Evolutionary conservation across 23 tunicate genomes (phyloP), one percentile per base, ranked within the genome.

Genomic region (Corella eumyota): DNA sequence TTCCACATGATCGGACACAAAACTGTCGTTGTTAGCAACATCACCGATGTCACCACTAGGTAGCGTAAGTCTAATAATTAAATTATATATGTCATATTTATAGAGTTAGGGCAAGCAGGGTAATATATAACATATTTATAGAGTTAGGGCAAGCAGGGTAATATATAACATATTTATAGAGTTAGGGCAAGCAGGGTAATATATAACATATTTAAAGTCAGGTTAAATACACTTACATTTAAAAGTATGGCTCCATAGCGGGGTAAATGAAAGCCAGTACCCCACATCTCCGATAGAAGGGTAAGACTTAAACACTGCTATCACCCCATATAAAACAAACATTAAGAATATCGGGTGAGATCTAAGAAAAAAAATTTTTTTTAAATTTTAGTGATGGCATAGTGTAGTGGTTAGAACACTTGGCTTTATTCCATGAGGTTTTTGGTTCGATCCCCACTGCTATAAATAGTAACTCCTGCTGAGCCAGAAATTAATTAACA

Each of bases 1-100:
- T 74, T 46, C 96, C 96, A 88, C 96, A 88, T 88, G 52, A 85
- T 62, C 11, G 95, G 95, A 51, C 95, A 85, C n/a, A 85, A 61
- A 17, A 85, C 28, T 23, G 77, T 30, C 29, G 76, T 72, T 0
- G 81, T 80, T 13, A 85, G 50, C 20, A 71, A 34, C 79, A 77
- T 71, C 15, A 77, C 79, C 6, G 69, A 22, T 3, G 77, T 66
- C 11, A 85, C 78, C 9, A 77, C 35, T 19, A 77, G 80, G 60
- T 62, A 51, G 21, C 95, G 79, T 21, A 71, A 66, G 51, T 85
- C 86, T 78, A 35, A 26, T n/a, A n/a, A n/a, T n/a, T n/a, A n/a
- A n/a, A n/a, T n/a, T n/a, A n/a, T n/a, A n/a, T n/a, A n/a, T n/a
- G n/a, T n/a, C n/a, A n/a, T n/a, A n/a, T n/a, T 44, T 11, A 44